Percentiles rank a stretch among this genome's conserved stretches.
Conservation (phyloP, 2,113 vertebrate species). For the Dicaeum eximium region DNA sequence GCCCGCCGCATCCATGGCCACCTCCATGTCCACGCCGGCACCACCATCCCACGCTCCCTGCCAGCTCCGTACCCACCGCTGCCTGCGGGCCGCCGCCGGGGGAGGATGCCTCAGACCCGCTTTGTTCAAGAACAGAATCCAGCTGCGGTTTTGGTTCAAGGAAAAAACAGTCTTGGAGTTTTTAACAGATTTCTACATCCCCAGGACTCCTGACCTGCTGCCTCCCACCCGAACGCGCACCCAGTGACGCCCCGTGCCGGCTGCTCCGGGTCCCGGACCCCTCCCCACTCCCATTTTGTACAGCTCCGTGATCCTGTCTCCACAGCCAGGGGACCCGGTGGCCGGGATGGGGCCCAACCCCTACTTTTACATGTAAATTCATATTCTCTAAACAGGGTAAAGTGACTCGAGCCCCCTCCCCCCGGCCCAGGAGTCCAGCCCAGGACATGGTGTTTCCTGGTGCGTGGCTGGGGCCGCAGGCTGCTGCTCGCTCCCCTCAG, state of each 20-base stretch:
- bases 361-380: slow-evolving; percentile 76
- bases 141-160: slow-evolving; percentile 17
- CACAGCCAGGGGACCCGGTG: background rate
- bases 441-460: background rate
- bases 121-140: background rate
- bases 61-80: slow-evolving; percentile 27
- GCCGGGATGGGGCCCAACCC: slow-evolving; percentile 60
- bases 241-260: background rate
- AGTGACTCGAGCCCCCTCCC: slow-evolving; percentile 33
- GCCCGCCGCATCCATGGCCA: background rate
- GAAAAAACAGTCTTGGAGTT: slow-evolving; percentile 39
- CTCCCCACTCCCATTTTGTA: slow-evolving; percentile 64
- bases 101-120: background rate
- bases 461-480: background rate
- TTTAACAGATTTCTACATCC: slow-evolving; percentile 59
- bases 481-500: background rate
- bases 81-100: background rate
- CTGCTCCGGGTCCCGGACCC: background rate
- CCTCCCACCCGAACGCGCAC: background rate
- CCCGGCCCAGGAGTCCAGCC: background rate
- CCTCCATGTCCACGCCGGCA: slow-evolving; percentile 26
- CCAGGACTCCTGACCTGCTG: background rate
- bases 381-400: slow-evolving; percentile 80
- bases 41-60: slow-evolving; percentile 1
- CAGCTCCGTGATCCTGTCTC: slow-evolving; percentile 59